phyloP scores from a whole-genome alignment of 2,113 vertebrate species.

The Pteruthius melanotis region DNA sequence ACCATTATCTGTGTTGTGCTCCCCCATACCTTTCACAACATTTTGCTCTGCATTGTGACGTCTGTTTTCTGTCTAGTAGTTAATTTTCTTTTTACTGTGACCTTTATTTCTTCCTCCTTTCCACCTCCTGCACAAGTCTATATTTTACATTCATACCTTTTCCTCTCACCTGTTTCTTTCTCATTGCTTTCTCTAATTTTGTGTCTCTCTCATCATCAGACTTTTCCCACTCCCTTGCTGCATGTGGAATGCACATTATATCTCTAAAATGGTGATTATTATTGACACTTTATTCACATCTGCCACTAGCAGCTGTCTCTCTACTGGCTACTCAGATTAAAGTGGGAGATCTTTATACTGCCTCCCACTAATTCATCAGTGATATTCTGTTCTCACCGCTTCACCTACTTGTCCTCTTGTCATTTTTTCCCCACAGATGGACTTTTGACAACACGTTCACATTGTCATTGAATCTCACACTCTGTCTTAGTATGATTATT shows the following conservation, averaged over 20 bases:
- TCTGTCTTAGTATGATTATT: neutral
- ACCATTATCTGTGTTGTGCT: neutral
- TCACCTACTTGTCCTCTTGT: neutral
- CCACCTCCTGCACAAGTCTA: neutral
- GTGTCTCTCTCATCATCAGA: rapidly evolving
- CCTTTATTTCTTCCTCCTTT: neutral
- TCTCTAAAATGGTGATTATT: neutral
- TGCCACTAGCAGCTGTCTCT: neutral
- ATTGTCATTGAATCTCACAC: neutral
- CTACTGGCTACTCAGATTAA: neutral
- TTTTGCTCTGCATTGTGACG: neutral
- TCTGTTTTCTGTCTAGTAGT: neutral
- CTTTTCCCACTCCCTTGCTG: neutral
- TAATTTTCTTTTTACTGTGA: neutral
- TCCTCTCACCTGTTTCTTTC: neutral
- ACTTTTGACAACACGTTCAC: neutral
- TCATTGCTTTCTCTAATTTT: neutral
- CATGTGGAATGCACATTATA: neutral
- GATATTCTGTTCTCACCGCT: neutral
- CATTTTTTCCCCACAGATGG: neutral
- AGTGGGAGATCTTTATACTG: neutral
- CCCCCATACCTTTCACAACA: neutral
- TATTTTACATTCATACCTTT: neutral
- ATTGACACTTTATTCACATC: neutral
- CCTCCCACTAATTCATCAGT: neutral